Percentiles rank a stretch among this genome's conserved stretches.
phyloP scores from a whole-genome alignment of 2,888 invertebrate species.

The Baronia brevicornis region DNA sequence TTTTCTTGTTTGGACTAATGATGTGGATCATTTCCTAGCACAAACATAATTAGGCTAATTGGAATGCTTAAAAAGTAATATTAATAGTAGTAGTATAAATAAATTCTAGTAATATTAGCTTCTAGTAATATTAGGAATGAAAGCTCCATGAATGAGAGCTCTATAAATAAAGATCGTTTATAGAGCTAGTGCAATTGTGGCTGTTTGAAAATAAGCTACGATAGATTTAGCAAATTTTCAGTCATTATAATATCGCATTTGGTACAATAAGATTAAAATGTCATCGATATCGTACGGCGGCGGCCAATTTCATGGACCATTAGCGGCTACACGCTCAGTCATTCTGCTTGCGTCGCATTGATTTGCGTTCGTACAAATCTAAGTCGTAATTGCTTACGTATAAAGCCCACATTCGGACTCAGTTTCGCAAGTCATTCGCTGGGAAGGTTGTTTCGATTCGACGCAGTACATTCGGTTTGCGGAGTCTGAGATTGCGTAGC shows the following conservation, averaged over 20 bases:
- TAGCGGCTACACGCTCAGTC: conserved; percentile 27
- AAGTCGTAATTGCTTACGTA: background rate
- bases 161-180: too few species aligned
- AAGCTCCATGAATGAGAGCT: too few species aligned
- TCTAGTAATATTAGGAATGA: too few species aligned
- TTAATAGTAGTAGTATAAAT: too few species aligned
- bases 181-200: too few species aligned
- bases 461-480: conserved; percentile 8
- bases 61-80: too few species aligned
- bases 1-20: too few species aligned
- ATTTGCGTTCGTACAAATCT: background rate
- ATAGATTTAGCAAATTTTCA: conserved; percentile 12
- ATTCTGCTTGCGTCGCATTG: conserved; percentile 14
- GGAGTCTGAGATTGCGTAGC: conserved; percentile 10
- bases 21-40: too few species aligned
- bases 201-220: conserved; percentile 3
- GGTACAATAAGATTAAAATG: conserved; percentile 14
- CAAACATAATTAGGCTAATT: too few species aligned
- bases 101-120: too few species aligned
- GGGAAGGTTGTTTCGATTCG: conserved; percentile 7
- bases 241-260: conserved; percentile 5
- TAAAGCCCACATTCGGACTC: conserved; percentile 3
- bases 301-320: conserved; percentile 30
- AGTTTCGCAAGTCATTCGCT: background rate
- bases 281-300: conserved; percentile 23